Evolutionary conservation across 1,140 invertebrate species (phyloP), one percentile per base, ranked within the genome.

Genomic region (Dendroctonus ponderosae): DNA sequence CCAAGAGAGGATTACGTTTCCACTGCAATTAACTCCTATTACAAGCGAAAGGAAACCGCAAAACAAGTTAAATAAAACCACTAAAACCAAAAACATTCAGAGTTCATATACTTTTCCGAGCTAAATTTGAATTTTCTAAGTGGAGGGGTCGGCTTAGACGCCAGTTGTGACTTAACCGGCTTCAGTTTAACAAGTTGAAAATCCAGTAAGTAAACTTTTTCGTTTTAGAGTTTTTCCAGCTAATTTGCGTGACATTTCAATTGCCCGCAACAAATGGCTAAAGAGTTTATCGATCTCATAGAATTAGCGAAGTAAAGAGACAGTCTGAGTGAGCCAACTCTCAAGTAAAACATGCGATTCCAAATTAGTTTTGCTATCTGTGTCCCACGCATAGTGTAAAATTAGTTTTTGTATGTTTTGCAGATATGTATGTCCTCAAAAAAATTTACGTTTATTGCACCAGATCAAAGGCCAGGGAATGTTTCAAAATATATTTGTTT

Each of bases 121-220:
- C 73, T 75, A 75, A 72, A 59, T 72, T 73, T 73, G 70, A 70
- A 67, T 52, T 63, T 62, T 68, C 58, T 46, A 74, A 72, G 62
- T 75, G 63, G 74, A 71, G 75, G 75, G 72, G 72, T 66, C 66
- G 70, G 61, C 43, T 62, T 64, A 68, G 41, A 56, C 61, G 48
- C 52, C 71, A 77, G 75, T 77, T 72, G 74, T 71, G 73, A 68
- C 69, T 70, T 53, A 69, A 75, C 75, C 72, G 72, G 74, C 74
- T 63, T 59, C 66, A 70, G 72, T 72, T 72, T 68, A 75, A 75
- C 74, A 74, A 44, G 70, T 73, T 46, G 41, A 40, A 58, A 38
- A 59, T 46, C 54, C 39, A 48, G 66, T 71, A 71, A 71, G 74
- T 74, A 69, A 63, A 69, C 71, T 60, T 56, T n/a, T 38, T 62